Base-by-base conservation (phyloP, 2,888 invertebrate species). In the Cinara cedri region DNA sequence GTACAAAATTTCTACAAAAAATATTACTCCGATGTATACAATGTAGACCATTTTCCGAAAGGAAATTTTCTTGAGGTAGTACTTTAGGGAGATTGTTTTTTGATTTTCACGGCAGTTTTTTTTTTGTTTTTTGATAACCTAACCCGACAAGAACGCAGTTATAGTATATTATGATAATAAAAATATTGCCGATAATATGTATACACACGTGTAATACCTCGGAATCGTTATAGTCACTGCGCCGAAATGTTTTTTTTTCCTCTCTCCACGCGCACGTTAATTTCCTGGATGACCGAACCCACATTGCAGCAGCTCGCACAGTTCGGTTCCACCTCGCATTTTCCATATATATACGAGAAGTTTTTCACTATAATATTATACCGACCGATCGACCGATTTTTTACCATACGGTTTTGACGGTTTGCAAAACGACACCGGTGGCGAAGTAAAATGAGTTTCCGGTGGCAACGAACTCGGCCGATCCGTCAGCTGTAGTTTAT, bases 211-310 rank as follows among this genome's bases (percentile, higher is more conserved):
- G 42, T n/a, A 34, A n/a, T 34, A 51, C 42, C 46, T n/a, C 11
- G 34, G 21, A 63, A 51, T 49, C 60, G 44, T 44, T 21, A n/a
- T 75, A 51, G 44, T 65, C 63, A 24, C 74, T 65, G 62, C 21
- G n/a, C 44, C 3, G n/a, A 66, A n/a, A 75, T 65, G n/a, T 44
- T 66, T 54, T 55, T 42, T 66, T 24, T 46, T 68, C 49, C 49
- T 13, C 11, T 46, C 2, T 42, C 14, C 10, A 9, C 26, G 44
- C 54, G 3, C 4, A 14, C 21, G 60, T 76, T 76, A 49, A 68
- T 76, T 76, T 76, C 66, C 24, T 76, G 76, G 76, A 76, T 68
- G 66, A 68, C 76, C 68, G 57, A 76, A 68, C 60, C 49, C 66
- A 76, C 19, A 51, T 34, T 19, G n/a, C n/a, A n/a, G n/a, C n/a